Evolutionary conservation across 2,113 vertebrate genomes (phyloP), one percentile per base, ranked within the genome.

Genomic region (Dasyurus viverrinus): DNA sequence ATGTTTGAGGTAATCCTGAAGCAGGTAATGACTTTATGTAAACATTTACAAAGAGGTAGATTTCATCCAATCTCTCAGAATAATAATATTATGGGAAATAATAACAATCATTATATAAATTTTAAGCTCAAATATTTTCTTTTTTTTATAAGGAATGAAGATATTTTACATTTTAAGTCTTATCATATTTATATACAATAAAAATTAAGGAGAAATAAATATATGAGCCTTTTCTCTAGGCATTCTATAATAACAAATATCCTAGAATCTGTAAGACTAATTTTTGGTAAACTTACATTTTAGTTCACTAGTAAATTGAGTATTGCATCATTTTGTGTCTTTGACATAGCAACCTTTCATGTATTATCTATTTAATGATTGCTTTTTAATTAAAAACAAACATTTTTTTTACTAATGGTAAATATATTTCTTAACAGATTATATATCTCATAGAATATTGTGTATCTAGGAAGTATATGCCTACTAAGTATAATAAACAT

Each of bases 11-110:
- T 92, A 94, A 26, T 52, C 95, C 42, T 95, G 93, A 93, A 97
- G 93, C 95, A 97, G 95, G 54, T 92, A 95, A 97, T 97, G 94
- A 96, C 95, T 91, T 42, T 97, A 93, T 89, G 91, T 55, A 92
- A 94, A 27, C 54, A 92, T 89, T 96, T 93, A 95, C 50, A 93
- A 96, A 97, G 96, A 95, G 95, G 50, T 89, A 93, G 46, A 96
- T 89, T 94, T 53, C 91, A 91, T 95, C 96, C 94, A 92, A 96
- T 90, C 90, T 96, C 93, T 95, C 93, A 76, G 89, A 54, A 89
- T 91, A 96, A 91, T 52, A 54, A 94, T 95, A 93, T 76, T 48
- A 48, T 90, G 24, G 24, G 55, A n/a, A 96, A 95, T 94, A 96
- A 89, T 94, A 94, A 94, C 23, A 68, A 68, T 36, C 30, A 4